Evolutionary conservation across 1,140 invertebrate species (phyloP).

Genomic region (Ceratina australensis): DNA sequence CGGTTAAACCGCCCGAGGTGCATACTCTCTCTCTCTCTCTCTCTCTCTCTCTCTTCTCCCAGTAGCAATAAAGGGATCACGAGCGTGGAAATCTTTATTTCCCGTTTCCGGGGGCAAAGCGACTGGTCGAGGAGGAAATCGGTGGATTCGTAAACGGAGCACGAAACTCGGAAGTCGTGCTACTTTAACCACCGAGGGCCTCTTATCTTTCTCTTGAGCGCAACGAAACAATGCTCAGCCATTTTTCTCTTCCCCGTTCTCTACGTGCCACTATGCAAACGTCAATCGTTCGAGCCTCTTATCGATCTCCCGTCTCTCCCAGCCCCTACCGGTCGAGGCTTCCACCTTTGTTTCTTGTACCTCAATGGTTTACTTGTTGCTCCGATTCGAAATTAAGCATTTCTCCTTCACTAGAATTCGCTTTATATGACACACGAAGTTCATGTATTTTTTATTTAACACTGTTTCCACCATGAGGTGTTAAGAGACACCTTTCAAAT

Average conservation of each 20-base stretch:
- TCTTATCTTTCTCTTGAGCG: constrained; percentile 16
- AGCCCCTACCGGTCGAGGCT: neutral
- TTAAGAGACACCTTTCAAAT: no score
- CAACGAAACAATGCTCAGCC: constrained; percentile 20
- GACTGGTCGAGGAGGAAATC: neutral
- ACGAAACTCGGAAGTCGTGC: neutral
- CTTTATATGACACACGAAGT: no score
- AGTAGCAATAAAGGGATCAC: neutral
- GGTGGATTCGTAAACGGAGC: neutral
- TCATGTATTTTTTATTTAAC: no score
- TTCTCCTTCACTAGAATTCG: no score
- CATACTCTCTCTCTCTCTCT: no score
- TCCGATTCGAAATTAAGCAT: constrained; percentile 9
- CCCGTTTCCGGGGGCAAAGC: neutral
- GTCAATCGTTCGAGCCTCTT: constrained; percentile 21
- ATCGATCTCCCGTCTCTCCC: constrained; percentile 1
- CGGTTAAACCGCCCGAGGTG: no score
- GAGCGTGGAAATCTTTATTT: constrained; percentile 9
- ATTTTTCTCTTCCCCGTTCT: constrained; percentile 23
- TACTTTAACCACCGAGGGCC: constrained; percentile 19
- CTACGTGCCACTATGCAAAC: constrained; percentile 22
- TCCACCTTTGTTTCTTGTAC: constrained; percentile 7
- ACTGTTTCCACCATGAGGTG: no score
- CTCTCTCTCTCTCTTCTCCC: no score
- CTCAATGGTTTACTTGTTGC: constrained; percentile 23